Percentiles rank a stretch among this genome's conserved stretches.
Conservation (phyloP, 2,113 vertebrate species). For the Urocynchramus pylzowi region DNA sequence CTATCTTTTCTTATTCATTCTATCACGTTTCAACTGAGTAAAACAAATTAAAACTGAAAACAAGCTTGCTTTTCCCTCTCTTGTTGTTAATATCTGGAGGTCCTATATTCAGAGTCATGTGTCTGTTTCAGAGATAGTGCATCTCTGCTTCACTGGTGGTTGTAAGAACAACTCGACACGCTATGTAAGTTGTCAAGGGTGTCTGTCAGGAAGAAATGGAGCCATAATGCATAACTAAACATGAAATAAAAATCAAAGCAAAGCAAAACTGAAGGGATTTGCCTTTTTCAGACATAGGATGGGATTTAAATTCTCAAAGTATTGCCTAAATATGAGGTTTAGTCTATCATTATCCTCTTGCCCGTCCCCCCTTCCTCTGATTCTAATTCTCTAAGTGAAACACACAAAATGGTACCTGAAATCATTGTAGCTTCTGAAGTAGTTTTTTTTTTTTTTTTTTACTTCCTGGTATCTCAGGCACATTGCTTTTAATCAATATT, state of each 20-base stretch:
- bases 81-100: neutral
- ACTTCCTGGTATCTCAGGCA: neutral
- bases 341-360: neutral
- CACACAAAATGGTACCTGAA: neutral
- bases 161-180: neutral
- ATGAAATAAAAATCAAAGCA: neutral
- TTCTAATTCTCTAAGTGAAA: neutral
- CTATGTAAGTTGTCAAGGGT: neutral
- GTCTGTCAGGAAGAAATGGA: neutral
- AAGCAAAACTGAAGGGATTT: neutral
- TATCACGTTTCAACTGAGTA: neutral
- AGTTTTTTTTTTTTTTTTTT: neutral
- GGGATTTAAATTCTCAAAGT: neutral
- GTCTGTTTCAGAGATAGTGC: neutral
- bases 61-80: neutral
- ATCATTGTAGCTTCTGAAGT: neutral
- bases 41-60: slow-evolving; percentile 7
- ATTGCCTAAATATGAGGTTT: neutral
- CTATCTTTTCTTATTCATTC: neutral
- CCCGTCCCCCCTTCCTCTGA: accelerated
- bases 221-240: neutral
- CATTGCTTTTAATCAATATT: neutral
- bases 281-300: neutral
- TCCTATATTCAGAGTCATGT: neutral
- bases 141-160: neutral